Percentiles rank a stretch among this genome's conserved stretches.
These are phyloP conservation scores for Dendropsophus ebraccatus DNA, from an alignment of 2,113 vertebrate species.

Conservation along the genomic window DNA sequence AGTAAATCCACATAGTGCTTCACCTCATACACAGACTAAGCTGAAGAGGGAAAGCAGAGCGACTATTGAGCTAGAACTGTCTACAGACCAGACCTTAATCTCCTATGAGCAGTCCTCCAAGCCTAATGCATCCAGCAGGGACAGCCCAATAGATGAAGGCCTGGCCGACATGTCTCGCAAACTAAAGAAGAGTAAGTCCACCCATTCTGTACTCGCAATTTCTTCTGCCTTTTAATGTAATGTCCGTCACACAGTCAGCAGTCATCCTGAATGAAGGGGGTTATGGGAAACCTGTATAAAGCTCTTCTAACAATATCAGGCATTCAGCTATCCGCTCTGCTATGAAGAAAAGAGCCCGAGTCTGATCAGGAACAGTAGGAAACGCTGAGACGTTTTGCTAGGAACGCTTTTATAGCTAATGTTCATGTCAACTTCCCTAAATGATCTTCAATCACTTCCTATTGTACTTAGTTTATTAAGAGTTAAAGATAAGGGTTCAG, in stretches of 20 bases:
- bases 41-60: conserved; percentile 62
- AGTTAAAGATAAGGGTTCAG: too few species aligned
- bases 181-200: conserved; percentile 94
- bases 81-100: conserved; percentile 63
- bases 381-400: too few species aligned
- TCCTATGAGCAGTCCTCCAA: conserved; percentile 74
- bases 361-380: too few species aligned
- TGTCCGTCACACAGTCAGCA: too few species aligned
- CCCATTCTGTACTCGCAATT: background rate
- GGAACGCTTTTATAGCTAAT: too few species aligned
- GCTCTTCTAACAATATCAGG: too few species aligned
- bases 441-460: background rate
- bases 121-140: conserved; percentile 77
- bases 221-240: too few species aligned
- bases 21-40: conserved; percentile 66
- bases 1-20: conserved; percentile 63
- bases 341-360: too few species aligned
- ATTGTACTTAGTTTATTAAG: background rate
- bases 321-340: too few species aligned
- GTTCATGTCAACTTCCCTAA: background rate
- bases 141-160: conserved; percentile 75
- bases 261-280: background rate
- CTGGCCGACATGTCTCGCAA: conserved; percentile 87
- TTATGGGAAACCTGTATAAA: too few species aligned
- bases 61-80: conserved; percentile 61